phyloP scores from a whole-genome alignment of 2,113 vertebrate species.

The Sturnus vulgaris region DNA sequence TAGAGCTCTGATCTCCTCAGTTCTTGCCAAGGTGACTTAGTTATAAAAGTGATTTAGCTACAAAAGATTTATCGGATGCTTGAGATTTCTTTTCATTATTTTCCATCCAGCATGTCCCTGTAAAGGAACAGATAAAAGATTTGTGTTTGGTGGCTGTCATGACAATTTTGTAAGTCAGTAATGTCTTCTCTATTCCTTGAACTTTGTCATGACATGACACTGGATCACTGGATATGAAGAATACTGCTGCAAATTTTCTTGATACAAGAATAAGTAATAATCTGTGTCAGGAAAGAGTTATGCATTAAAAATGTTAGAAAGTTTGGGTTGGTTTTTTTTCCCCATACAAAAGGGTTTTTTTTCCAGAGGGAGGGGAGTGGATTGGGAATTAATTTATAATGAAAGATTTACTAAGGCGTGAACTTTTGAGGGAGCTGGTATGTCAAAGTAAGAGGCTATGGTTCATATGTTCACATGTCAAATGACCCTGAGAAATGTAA shows the following conservation, averaged over 20 bases:
- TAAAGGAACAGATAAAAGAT: not conserved
- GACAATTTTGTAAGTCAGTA: not conserved
- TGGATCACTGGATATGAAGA: not conserved
- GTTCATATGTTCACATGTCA: not conserved
- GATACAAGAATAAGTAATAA: not conserved
- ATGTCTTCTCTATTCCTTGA: not conserved
- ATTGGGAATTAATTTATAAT: not conserved
- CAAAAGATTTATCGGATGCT: not conserved
- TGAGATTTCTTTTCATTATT: not conserved
- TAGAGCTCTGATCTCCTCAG: not conserved
- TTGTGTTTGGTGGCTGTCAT: not conserved
- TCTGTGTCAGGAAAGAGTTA: not conserved
- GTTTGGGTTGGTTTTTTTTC: not conserved
- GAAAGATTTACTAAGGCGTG: not conserved
- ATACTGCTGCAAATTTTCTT: not conserved
- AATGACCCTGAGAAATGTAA: not conserved
- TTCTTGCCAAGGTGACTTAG: not conserved
- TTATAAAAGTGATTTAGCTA: not conserved
- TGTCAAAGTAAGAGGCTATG: not conserved
- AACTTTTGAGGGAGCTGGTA: not conserved
- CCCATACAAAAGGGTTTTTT: not conserved
- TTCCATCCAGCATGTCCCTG: not conserved
- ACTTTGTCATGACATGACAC: not conserved
- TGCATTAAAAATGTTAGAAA: not conserved
- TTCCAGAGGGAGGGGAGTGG: accelerated